Evolutionary conservation across 2,888 invertebrate species (phyloP).

Genomic region (Papilio demoleus): DNA sequence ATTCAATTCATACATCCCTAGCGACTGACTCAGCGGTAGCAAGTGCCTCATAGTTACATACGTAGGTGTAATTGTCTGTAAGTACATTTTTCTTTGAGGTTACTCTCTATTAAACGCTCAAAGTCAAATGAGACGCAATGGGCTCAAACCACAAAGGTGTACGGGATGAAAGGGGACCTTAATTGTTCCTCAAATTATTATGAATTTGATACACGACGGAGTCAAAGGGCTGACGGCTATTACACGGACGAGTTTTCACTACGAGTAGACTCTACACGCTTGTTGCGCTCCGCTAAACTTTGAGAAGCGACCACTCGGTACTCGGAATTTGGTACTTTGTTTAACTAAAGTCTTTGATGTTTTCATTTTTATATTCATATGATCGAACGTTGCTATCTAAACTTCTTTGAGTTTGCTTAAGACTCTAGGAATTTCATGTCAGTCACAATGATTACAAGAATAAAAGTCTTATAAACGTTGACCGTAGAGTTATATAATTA

Average conservation of each 20-base stretch:
- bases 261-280: slow-evolving; percentile 27
- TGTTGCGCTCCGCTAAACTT: slow-evolving; percentile 35
- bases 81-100: slow-evolving; percentile 84
- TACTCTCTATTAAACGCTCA: slow-evolving; percentile 81
- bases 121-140: slow-evolving; percentile 80
- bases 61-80: slow-evolving; percentile 81
- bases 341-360: slow-evolving; percentile 19
- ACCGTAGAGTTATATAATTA: no score
- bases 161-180: slow-evolving; percentile 69
- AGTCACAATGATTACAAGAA: no score
- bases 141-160: slow-evolving; percentile 74
- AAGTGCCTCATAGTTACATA: slow-evolving; percentile 80
- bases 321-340: slow-evolving; percentile 12
- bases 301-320: slow-evolving; percentile 17
- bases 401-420: background rate
- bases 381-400: background rate
- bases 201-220: slow-evolving; percentile 69
- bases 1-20: slow-evolving; percentile 55
- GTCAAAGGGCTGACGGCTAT: slow-evolving; percentile 64
- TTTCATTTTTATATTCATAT: background rate
- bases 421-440: background rate
- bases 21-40: slow-evolving; percentile 71
- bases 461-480: no score
- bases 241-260: slow-evolving; percentile 40
- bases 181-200: slow-evolving; percentile 82